Percentiles rank a stretch among this genome's conserved stretches.
Evolutionary conservation across 30 jellyfish, hydroid and myxozoan species (phyloP).

Genomic region (Nemopilema nomurai): DNA sequence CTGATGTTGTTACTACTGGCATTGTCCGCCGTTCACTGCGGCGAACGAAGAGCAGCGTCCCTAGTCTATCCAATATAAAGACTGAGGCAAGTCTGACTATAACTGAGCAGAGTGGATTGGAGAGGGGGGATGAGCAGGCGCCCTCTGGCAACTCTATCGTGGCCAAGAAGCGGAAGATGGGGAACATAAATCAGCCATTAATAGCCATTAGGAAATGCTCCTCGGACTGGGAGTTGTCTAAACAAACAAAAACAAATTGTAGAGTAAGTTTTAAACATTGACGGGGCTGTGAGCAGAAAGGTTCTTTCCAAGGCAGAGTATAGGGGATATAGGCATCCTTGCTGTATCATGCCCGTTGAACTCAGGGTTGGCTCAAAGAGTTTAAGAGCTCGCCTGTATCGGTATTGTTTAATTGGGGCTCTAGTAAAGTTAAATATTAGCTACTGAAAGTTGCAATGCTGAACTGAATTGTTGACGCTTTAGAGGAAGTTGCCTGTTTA

Average conservation of each 20-base stretch:
- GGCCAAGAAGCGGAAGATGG: constrained; percentile 31
- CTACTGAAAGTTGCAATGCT: no score
- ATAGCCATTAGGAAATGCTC: constrained; percentile 17
- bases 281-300: neutral
- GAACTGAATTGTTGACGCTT: no score
- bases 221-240: constrained; percentile 37
- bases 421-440: no score
- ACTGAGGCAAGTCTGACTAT: constrained; percentile 17
- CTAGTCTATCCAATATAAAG: constrained; percentile 34
- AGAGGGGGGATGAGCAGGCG: neutral
- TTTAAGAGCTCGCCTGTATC: no score
- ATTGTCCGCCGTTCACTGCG: neutral
- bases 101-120: constrained; percentile 8
- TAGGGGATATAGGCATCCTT: neutral
- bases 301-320: neutral
- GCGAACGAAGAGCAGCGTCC: constrained; percentile 50
- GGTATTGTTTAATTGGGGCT: no score
- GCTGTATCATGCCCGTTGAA: neutral
- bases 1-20: neutral
- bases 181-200: constrained; percentile 20
- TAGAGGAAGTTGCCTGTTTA: no score
- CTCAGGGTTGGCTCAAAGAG: no score
- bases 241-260: neutral
- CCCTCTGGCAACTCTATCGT: neutral
- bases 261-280: constrained; percentile 22